Percentiles rank a stretch among this genome's conserved stretches.
These are phyloP conservation scores for Aporophyla lueneburgensis DNA, from an alignment of 2,888 invertebrate species.

Conservation along the genomic window DNA sequence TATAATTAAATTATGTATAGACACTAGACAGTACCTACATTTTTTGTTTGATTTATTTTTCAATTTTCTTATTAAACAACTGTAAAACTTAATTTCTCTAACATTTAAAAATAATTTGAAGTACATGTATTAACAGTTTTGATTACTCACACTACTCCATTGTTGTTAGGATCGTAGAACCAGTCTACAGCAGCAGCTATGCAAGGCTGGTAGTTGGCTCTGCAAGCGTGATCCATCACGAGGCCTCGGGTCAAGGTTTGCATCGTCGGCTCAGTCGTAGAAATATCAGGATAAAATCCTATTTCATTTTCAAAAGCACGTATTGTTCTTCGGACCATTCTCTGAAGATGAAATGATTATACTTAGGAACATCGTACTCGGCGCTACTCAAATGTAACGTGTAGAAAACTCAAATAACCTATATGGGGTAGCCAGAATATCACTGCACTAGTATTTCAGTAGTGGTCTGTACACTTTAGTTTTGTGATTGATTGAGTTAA, in stretches of 20 bases:
- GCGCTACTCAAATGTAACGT: not conserved
- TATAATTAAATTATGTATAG: too few relatives aligned
- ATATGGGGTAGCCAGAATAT: not conserved
- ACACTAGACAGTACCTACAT: too few relatives aligned
- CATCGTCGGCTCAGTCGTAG: conserved; percentile 79
- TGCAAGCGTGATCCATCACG: conserved; percentile 87
- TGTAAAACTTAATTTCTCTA: not conserved
- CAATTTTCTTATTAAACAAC: too few relatives aligned
- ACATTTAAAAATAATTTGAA: not conserved
- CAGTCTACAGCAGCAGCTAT: conserved; percentile 86
- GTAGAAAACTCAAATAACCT: not conserved
- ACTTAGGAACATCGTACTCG: not conserved
- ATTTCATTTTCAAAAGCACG: conserved; percentile 78
- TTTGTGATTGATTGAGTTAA: not conserved
- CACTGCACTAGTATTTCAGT: not conserved
- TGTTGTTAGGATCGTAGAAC: conserved; percentile 81
- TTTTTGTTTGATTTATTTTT: not conserved
- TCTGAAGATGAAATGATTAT: conserved; percentile 67
- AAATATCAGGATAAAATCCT: conserved; percentile 78
- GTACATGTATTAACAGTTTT: not conserved
- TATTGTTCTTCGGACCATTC: conserved; percentile 83
- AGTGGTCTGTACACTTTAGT: not conserved
- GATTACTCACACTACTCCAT: conserved; percentile 80
- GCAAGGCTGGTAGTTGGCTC: conserved; percentile 82
- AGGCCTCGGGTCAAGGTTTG: conserved; percentile 81